phyloP scores from a whole-genome alignment of 2,113 vertebrate species.

The Lophius piscatorius region DNA sequence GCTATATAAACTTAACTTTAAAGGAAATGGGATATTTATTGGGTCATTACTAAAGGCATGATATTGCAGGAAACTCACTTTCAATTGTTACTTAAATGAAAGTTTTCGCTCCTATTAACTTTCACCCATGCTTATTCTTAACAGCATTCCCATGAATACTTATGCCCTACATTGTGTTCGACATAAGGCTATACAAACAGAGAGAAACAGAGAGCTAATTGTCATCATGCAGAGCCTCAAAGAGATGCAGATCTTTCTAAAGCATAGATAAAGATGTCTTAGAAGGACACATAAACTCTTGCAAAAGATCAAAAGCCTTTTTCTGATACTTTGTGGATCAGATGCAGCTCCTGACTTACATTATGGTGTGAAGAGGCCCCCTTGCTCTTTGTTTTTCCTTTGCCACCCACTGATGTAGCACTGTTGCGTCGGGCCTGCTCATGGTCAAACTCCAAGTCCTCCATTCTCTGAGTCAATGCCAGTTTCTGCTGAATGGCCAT shows the following conservation, averaged over 20 bases:
- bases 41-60: no score
- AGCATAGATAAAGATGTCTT: background rate
- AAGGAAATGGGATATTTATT: no score
- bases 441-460: constrained; percentile 86
- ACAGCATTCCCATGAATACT: background rate
- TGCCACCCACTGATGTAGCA: constrained; percentile 61
- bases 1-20: no score
- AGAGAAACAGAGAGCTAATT: background rate
- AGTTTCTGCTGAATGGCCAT: constrained; percentile 84
- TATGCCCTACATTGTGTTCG: background rate
- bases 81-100: no score
- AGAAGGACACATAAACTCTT: constrained; percentile 25
- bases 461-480: constrained; percentile 80
- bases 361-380: constrained; percentile 81
- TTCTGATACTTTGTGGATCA: constrained; percentile 29
- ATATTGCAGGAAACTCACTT: no score
- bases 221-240: constrained; percentile 7
- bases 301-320: constrained; percentile 26
- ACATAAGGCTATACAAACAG: constrained; percentile 9
- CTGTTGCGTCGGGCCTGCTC: constrained; percentile 91
- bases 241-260: constrained; percentile 6
- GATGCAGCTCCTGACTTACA: constrained; percentile 87
- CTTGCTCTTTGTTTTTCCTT: constrained; percentile 86
- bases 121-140: no score
- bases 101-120: no score